phyloP scores from a whole-genome alignment of 2,113 vertebrate genomes.

The Protobothrops mucrosquamatus region DNA sequence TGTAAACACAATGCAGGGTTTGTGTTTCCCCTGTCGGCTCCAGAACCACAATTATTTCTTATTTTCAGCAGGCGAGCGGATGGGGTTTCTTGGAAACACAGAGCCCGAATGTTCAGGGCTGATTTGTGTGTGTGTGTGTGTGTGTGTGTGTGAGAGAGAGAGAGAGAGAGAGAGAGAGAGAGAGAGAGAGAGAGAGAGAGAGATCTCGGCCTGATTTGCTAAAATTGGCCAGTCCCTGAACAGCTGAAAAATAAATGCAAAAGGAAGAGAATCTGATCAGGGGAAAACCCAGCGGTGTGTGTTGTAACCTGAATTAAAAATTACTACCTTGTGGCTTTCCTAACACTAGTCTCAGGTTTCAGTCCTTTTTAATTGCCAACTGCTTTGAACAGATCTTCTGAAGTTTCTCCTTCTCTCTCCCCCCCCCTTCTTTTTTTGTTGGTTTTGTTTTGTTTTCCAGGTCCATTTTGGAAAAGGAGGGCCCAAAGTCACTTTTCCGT shows the following conservation, averaged over 20 bases:
- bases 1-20: not conserved
- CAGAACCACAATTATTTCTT: not conserved
- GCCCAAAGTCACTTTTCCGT: slow-evolving; percentile 93
- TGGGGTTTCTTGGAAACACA: not conserved
- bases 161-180: too few species aligned
- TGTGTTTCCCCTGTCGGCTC: not conserved
- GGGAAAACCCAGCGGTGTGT: not conserved
- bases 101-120: not conserved
- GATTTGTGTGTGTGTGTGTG: not conserved
- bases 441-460: slow-evolving; percentile 50
- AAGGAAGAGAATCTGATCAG: not conserved
- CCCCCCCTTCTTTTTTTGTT: rapidly evolving
- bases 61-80: not conserved
- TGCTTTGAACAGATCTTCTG: not conserved
- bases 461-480: slow-evolving; percentile 97
- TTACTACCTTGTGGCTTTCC: not conserved
- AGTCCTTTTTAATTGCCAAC: not conserved
- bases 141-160: too few species aligned
- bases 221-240: not conserved
- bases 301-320: not conserved
- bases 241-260: not conserved
- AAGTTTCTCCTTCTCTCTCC: not conserved
- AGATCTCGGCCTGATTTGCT: not conserved
- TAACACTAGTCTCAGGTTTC: not conserved
- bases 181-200: too few species aligned